A percentile compares a stretch with the other conserved stretches of the same genome.
Conservation (phyloP, 2,888 invertebrate species). For the Zaprionus obscuricornis region DNA sequence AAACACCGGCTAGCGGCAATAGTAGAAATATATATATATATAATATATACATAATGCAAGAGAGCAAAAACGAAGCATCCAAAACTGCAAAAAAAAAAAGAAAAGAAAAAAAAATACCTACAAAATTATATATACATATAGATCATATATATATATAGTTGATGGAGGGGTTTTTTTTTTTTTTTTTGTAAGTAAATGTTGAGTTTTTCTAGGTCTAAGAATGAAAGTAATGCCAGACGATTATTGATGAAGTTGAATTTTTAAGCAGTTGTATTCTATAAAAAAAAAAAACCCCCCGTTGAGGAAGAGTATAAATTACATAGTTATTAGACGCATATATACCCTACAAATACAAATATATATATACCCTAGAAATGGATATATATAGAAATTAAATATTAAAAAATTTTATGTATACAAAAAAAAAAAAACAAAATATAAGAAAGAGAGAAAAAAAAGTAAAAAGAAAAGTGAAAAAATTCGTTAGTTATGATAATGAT, state of each 20-base stretch:
- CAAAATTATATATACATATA: constrained; percentile 13
- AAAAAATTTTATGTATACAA: constrained; percentile 24
- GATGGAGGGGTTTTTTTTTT: constrained; percentile 44
- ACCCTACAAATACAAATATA: constrained; percentile 24
- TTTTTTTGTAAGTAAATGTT: too few relatives aligned
- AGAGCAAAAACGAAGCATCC: constrained; percentile 31
- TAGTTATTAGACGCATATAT: constrained; percentile 56
- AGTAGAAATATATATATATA: constrained; percentile 61
- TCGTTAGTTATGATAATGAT: constrained; percentile 64
- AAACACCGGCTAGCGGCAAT: constrained; percentile 76
- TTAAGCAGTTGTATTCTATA: constrained; percentile 27
- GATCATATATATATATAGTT: constrained; percentile 7
- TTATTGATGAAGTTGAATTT: too few relatives aligned
- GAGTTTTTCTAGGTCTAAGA: constrained; percentile 57
- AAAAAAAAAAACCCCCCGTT: not conserved
- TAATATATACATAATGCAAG: too few relatives aligned
- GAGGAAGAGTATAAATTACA: constrained; percentile 68
- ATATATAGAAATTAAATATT: constrained; percentile 3
- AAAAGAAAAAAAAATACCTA: too few relatives aligned
- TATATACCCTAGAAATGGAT: not conserved
- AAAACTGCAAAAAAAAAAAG: too few relatives aligned
- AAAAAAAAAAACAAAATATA: constrained; percentile 25
- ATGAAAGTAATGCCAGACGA: constrained; percentile 9
- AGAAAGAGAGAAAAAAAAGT: too few relatives aligned
- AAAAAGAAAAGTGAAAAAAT: constrained; percentile 28